Evolutionary conservation across 2,888 invertebrate genomes (phyloP).

Genomic region (Antheraea assamensis): DNA sequence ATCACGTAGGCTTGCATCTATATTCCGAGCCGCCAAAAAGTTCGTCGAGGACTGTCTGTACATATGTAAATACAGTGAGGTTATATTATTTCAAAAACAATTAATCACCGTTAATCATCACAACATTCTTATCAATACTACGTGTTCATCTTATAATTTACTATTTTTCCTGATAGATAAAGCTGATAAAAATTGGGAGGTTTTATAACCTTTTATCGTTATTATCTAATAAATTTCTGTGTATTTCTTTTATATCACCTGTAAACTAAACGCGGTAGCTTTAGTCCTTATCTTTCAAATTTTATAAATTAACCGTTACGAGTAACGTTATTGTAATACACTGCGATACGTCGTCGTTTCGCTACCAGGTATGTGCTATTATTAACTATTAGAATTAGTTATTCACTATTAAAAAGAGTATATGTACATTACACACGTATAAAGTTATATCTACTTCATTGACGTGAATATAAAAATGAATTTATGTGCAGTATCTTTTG

Average conservation of each 20-base stretch:
- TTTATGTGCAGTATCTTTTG: no score
- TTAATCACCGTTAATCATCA: not conserved
- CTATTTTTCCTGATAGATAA: not conserved
- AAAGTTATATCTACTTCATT: no score
- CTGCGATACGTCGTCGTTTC: slow-evolving; percentile 32
- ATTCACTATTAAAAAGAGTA: not conserved
- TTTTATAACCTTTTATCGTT: slow-evolving; percentile 20
- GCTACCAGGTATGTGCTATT: slow-evolving; percentile 40
- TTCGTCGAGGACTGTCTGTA: not conserved
- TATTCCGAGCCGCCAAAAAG: no score
- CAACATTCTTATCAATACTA: slow-evolving; percentile 8
- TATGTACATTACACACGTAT: no score
- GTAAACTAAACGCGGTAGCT: slow-evolving; percentile 14
- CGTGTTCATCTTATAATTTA: slow-evolving; percentile 7
- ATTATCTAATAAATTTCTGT: slow-evolving; percentile 19
- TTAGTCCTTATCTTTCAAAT: slow-evolving; percentile 17
- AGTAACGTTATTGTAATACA: slow-evolving; percentile 8
- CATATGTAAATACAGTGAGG: not conserved
- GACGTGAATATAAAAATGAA: no score
- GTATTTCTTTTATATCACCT: slow-evolving; percentile 21
- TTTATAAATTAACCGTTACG: slow-evolving; percentile 14
- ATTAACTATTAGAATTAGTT: not conserved
- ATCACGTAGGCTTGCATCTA: no score
- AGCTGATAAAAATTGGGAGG: slow-evolving; percentile 21
- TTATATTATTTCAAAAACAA: not conserved